Evolutionary conservation across 2,888 invertebrate genomes (phyloP).

Genomic region (Venustoraphidia nigricollis): DNA sequence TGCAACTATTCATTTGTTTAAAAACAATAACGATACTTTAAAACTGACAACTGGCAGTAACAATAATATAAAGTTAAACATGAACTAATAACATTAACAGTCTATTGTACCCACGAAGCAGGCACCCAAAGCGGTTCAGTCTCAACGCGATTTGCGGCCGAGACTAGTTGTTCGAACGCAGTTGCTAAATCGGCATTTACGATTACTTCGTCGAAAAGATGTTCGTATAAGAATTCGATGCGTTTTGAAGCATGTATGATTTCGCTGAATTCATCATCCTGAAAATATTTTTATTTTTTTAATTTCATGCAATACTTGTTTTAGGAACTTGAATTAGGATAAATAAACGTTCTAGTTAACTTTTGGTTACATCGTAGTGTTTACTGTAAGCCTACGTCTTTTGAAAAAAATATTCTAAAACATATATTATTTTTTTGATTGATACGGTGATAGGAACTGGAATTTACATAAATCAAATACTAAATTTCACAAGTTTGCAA

Average conservation of each 20-base stretch:
- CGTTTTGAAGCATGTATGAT: slow-evolving; percentile 73
- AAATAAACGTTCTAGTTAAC: too few relatives aligned
- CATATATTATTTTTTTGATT: too few relatives aligned
- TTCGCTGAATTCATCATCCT: slow-evolving; percentile 86
- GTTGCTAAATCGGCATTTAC: slow-evolving; percentile 79
- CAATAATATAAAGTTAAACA: neutral
- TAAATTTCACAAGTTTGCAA: too few relatives aligned
- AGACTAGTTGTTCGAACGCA: slow-evolving; percentile 73
- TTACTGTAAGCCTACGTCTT: too few relatives aligned
- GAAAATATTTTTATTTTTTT: slow-evolving; percentile 19
- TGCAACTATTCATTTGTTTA: too few relatives aligned
- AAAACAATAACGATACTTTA: too few relatives aligned
- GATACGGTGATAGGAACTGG: too few relatives aligned
- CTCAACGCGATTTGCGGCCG: slow-evolving; percentile 70
- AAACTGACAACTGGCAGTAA: too few relatives aligned
- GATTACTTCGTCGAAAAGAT: slow-evolving; percentile 86
- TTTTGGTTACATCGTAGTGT: too few relatives aligned
- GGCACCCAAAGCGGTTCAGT: slow-evolving; percentile 94
- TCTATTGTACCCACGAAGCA: slow-evolving; percentile 78
- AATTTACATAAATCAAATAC: too few relatives aligned
- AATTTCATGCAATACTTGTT: neutral
- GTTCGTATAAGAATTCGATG: slow-evolving; percentile 84
- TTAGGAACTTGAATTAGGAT: neutral
- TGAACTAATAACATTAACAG: slow-evolving; percentile 12
- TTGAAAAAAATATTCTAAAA: too few relatives aligned